A percentile compares a stretch with the other conserved stretches of the same genome.
These are phyloP conservation scores for Colossoma macropomum DNA, from an alignment of 2,113 vertebrate genomes.

Conservation along the genomic window DNA sequence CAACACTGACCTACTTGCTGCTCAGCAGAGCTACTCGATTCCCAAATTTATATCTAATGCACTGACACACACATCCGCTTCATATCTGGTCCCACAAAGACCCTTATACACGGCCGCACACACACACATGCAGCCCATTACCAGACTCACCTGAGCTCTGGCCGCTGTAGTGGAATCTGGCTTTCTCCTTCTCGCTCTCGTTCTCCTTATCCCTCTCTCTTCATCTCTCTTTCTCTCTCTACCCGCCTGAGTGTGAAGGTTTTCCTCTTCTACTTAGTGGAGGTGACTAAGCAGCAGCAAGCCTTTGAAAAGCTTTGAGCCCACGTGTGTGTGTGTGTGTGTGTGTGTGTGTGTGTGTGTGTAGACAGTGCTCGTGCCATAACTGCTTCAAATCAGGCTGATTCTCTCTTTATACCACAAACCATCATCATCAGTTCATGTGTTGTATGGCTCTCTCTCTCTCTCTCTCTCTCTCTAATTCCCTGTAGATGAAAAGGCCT, in stretches of 20 bases:
- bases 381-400: background rate
- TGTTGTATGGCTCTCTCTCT: background rate
- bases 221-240: background rate
- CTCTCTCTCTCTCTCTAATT: background rate
- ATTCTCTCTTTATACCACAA: background rate
- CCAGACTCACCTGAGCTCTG: slow-evolving; percentile 3
- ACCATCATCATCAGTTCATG: background rate
- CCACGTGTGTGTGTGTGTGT: background rate
- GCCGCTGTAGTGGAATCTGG: background rate
- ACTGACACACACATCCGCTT: background rate
- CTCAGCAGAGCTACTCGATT: slow-evolving; percentile 2
- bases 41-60: slow-evolving; percentile 19
- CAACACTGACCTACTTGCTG: slow-evolving; percentile 26
- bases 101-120: background rate
- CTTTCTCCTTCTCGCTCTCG: slow-evolving; percentile 8
- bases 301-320: slow-evolving; percentile 3
- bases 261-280: slow-evolving; percentile 1
- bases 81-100: background rate
- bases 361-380: background rate
- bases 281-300: slow-evolving; percentile 12
- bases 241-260: background rate
- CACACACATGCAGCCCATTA: background rate
- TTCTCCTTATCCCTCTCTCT: background rate
- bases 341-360: slow-evolving; percentile 12
- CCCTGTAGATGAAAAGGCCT: background rate